These are phyloP conservation scores for Epizoanthus rinbou DNA, from an alignment of 92 coral and sea anemone species.

Conservation along the genomic window DNA sequence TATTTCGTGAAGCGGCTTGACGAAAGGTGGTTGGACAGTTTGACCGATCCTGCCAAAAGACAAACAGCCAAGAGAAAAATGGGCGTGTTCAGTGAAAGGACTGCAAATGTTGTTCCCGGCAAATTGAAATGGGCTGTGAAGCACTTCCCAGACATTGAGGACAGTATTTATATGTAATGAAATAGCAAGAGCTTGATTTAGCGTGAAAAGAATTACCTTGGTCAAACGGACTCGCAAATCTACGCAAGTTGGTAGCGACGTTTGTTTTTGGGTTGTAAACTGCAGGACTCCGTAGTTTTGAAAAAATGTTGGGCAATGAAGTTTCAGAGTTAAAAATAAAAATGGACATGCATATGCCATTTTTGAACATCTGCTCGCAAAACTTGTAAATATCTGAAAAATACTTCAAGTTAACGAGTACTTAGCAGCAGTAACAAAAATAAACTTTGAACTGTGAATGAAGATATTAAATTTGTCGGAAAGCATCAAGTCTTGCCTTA, in stretches of 20 bases:
- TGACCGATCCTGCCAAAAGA: constrained; percentile 27
- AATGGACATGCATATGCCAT: constrained; percentile 28
- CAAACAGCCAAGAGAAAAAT: constrained; percentile 16
- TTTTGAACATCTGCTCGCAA: constrained; percentile 24
- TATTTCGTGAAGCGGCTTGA: constrained; percentile 15
- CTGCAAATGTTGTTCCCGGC: constrained; percentile 21
- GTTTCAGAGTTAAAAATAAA: constrained; percentile 14
- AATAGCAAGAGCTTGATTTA: constrained; percentile 9
- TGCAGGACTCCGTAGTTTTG: constrained; percentile 15
- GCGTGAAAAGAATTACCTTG: constrained; percentile 17
- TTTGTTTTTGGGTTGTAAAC: constrained; percentile 11
- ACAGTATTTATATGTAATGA: constrained; percentile 7
- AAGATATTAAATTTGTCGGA: not conserved
- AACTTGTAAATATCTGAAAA: constrained; percentile 13
- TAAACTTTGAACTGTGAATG: constrained; percentile 13
- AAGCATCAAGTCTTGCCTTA: constrained; percentile 14
- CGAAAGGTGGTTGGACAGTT: constrained; percentile 16
- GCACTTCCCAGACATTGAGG: constrained; percentile 21
- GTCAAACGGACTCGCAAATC: constrained; percentile 24
- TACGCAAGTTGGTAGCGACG: constrained; percentile 15
- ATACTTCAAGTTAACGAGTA: constrained; percentile 13
- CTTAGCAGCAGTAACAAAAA: constrained; percentile 27
- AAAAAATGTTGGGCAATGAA: not conserved
- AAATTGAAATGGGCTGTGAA: constrained; percentile 23
- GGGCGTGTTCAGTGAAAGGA: constrained; percentile 24